Base-by-base conservation (phyloP, 2,797 vertebrate genomes). In the Lagodon rhomboides region DNA sequence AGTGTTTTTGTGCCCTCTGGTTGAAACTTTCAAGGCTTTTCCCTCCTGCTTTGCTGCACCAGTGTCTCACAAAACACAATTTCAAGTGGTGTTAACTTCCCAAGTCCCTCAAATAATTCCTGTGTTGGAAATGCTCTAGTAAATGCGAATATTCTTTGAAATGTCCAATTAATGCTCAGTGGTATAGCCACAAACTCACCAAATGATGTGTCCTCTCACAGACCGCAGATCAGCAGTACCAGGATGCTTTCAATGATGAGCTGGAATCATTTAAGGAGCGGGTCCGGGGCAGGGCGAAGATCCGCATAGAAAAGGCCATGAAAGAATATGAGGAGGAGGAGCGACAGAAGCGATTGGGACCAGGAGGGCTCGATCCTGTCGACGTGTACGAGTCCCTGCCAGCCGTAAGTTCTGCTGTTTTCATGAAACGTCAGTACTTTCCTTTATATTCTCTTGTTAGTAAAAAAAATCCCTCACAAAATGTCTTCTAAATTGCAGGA, bases 221-320 rank as follows among this genome's bases (percentile, higher is more conserved):
- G 98, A 99, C 97, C 0, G 97, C 98, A 0, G 98, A 99, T 75
- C 97, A 97, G 79, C 98, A 98, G 88, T 99, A 99, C 91, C 96
- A 98, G 93, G 98, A 99, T 0, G 98, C 98, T 2, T 99, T 99
- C 91, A 98, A 96, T 0, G 97, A 98, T 0, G 98, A 99, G 87
- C 92, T 99, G 82, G 97, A 97, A 68, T 96, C 97, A 0, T 99
- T 99, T 86, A 99, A 98, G 85, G 96, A 95, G 62, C 93, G 98
- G 0, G 98, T 99, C 53, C 95, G 96, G 0, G 96, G 95, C 54
- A 93, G 98, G 0, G 98, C 97, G 0, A 97, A 97, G 93, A 96
- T 96, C n/a, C 96, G 98, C 71, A 95, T 99, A 0, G 98, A 99
- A 82, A 97, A 96, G 74, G 98, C 98, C 4, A 90, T 98, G 95